A percentile compares a stretch with the other conserved stretches of the same genome.
These are phyloP conservation scores for Heliocidaris tuberculata DNA, from an alignment of 35 echinoderm and acorn worm species.

Conservation along the genomic window DNA sequence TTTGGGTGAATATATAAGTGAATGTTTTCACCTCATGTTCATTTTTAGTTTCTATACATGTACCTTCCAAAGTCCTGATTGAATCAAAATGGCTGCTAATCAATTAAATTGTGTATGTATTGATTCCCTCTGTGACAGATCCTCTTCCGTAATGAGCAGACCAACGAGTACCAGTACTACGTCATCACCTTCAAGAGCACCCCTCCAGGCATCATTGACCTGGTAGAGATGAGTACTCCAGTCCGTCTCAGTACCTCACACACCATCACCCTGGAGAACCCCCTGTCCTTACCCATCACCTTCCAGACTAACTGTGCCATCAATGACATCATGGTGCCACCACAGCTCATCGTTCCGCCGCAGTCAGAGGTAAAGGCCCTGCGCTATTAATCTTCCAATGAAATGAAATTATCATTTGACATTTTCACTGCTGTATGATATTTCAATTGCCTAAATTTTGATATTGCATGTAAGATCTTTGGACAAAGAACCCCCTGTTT, in stretches of 20 bases:
- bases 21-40: no score
- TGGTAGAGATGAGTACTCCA: conserved; percentile 91
- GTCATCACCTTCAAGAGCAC: conserved; percentile 96
- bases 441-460: no score
- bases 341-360: conserved; percentile 88
- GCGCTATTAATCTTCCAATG: background rate
- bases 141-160: conserved; percentile 85
- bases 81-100: no score
- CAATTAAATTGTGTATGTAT: no score
- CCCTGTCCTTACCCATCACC: conserved; percentile 71
- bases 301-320: conserved; percentile 89
- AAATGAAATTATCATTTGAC: background rate
- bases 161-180: conserved; percentile 92
- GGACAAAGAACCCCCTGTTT: no score
- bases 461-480: no score
- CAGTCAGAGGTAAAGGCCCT: conserved; percentile 88
- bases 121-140: conserved; percentile 50
- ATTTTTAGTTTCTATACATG: no score
- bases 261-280: conserved; percentile 89
- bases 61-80: no score
- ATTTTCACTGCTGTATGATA: no score
- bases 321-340: conserved; percentile 84
- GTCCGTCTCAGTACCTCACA: conserved; percentile 92
- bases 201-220: conserved; percentile 84
- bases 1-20: no score